phyloP scores from a whole-genome alignment of 2,113 vertebrate genomes.

The Uria aalge region DNA sequence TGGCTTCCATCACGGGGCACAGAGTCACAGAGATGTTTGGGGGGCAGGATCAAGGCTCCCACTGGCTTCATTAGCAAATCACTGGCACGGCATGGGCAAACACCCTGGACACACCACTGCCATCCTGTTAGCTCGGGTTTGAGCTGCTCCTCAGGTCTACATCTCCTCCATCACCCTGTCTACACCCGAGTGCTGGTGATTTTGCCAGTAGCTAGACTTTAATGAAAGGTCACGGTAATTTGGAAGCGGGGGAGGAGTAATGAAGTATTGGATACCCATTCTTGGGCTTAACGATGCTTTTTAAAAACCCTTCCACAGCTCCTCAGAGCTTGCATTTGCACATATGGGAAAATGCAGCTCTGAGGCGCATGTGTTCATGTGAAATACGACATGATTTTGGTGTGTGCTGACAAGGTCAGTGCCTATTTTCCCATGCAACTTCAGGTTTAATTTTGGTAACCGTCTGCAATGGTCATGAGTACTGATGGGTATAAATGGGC shows the following conservation, averaged over 20 bases:
- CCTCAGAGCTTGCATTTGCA: not conserved
- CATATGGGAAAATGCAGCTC: not conserved
- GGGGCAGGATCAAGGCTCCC: not conserved
- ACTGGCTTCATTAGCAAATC: fast-evolving
- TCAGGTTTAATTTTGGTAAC: conserved; percentile 36
- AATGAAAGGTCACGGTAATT: not conserved
- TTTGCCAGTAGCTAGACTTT: not conserved
- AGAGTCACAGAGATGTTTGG: not conserved
- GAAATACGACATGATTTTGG: not conserved
- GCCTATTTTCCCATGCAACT: conserved; percentile 37
- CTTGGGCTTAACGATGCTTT: not conserved
- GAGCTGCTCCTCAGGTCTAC: not conserved
- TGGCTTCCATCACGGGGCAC: not conserved
- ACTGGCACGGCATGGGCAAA: not conserved
- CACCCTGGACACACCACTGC: not conserved
- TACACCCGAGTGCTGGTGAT: not conserved
- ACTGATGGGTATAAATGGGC: conserved; percentile 35
- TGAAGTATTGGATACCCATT: not conserved
- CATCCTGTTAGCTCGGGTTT: not conserved
- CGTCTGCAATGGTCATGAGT: not conserved
- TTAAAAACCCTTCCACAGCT: not conserved
- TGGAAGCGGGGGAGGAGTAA: not conserved
- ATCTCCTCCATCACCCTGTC: not conserved
- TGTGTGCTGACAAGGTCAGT: conserved; percentile 39
- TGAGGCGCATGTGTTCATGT: not conserved